phyloP scores from a whole-genome alignment of 2,888 invertebrate species.

The Patella depressa region DNA sequence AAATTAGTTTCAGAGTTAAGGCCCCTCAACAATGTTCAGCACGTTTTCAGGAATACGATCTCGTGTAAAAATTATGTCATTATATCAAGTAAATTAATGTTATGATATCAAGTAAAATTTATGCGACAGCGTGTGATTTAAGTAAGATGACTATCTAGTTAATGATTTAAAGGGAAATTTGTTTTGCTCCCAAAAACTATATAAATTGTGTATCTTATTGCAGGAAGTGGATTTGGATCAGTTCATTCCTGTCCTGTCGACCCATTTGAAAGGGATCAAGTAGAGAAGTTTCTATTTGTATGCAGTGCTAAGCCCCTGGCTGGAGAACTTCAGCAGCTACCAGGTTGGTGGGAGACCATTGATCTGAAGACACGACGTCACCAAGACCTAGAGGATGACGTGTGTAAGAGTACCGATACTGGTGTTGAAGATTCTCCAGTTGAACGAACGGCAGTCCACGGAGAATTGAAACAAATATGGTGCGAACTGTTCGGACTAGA shows the following conservation, averaged over 20 bases:
- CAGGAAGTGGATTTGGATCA: constrained; percentile 1
- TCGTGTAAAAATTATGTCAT: too few species aligned
- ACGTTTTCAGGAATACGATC: too few species aligned
- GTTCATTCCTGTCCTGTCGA: constrained; percentile 1
- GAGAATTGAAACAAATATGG: constrained; percentile 24
- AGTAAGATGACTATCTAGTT: too few species aligned
- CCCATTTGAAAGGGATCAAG: not conserved
- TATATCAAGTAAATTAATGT: too few species aligned
- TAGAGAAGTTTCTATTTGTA: not conserved
- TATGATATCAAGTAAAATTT: too few species aligned
- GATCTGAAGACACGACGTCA: not conserved
- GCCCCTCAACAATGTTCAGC: too few species aligned
- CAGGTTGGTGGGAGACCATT: constrained; percentile 7
- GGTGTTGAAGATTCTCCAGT: not conserved
- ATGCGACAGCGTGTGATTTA: too few species aligned
- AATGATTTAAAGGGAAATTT: too few species aligned
- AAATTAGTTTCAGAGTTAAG: too few species aligned
- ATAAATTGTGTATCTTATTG: not conserved
- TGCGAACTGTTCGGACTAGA: constrained; percentile 19
- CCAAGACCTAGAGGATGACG: not conserved
- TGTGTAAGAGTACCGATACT: not conserved
- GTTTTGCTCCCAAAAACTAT: too few species aligned
- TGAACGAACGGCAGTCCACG: constrained; percentile 11
- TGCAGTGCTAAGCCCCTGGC: not conserved
- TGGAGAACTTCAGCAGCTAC: not conserved